phyloP scores from a whole-genome alignment of 2,797 vertebrate genomes.

The Onychomys leucogaster region DNA sequence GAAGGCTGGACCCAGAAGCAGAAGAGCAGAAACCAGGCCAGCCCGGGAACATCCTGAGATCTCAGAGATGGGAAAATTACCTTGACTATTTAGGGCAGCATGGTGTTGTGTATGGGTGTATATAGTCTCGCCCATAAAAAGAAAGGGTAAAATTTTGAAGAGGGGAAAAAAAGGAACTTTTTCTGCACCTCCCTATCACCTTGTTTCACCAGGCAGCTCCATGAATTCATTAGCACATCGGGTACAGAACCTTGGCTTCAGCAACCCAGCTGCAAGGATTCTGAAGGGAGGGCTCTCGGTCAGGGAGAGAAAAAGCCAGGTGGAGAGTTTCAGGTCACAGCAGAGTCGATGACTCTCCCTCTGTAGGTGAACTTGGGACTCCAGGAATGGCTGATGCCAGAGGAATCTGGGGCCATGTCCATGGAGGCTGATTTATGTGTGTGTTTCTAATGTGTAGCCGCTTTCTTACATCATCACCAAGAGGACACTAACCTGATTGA shows the following conservation, averaged over 20 bases:
- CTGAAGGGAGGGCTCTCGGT: neutral
- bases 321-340: constrained; percentile 43
- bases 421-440: neutral
- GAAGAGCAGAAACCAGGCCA: constrained; percentile 42
- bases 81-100: constrained; percentile 45
- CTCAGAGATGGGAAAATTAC: constrained; percentile 28
- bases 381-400: neutral
- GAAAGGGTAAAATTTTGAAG: constrained; percentile 20
- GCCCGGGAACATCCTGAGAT: constrained; percentile 8
- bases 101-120: neutral
- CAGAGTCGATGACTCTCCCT: neutral
- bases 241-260: constrained; percentile 12
- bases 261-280: neutral
- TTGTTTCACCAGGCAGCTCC: constrained; percentile 6
- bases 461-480: constrained; percentile 45
- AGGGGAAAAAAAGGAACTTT: constrained; percentile 54
- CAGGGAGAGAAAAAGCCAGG: neutral
- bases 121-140: constrained; percentile 24
- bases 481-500: neutral
- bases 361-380: neutral
- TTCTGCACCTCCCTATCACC: constrained; percentile 20
- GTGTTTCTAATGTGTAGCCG: neutral
- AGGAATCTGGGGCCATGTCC: neutral
- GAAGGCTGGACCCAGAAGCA: neutral
- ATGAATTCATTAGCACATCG: constrained; percentile 68